Percentiles rank a stretch among this genome's conserved stretches.
Evolutionary conservation across 2,113 vertebrate genomes (phyloP).

Genomic region (Myrmecophaga tridactyla): DNA sequence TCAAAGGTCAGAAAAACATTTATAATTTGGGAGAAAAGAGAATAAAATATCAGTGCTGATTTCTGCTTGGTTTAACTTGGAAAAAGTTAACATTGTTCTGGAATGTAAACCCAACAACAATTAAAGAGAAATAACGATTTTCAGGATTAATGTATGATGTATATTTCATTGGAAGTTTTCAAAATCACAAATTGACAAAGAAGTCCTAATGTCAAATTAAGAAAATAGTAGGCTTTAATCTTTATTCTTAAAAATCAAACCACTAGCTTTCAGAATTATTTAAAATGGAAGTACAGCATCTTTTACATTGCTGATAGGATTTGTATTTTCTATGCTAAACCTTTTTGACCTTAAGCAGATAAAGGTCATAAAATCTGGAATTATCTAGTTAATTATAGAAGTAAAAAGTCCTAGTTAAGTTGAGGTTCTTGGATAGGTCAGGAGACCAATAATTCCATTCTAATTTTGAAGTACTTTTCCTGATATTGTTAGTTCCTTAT

Average conservation of each 20-base stretch:
- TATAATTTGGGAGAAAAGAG: constrained; percentile 9
- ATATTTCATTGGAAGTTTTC: constrained; percentile 1
- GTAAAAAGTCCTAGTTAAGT: not conserved
- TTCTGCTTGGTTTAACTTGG: not conserved
- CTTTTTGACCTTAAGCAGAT: not conserved
- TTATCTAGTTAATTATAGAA: not conserved
- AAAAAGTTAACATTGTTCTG: constrained; percentile 11
- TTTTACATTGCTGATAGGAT: not conserved
- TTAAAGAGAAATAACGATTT: constrained; percentile 5
- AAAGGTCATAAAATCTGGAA: not conserved
- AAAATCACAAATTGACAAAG: not conserved
- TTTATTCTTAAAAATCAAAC: not conserved
- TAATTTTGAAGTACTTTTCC: not conserved
- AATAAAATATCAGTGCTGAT: constrained; percentile 43
- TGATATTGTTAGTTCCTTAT: not conserved
- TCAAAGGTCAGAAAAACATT: constrained; percentile 82
- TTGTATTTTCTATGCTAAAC: not conserved
- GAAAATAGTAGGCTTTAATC: not conserved
- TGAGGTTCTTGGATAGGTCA: not conserved
- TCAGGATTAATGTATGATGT: not conserved
- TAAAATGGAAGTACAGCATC: not conserved
- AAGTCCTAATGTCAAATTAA: not conserved
- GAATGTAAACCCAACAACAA: constrained; percentile 7
- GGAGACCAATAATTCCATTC: not conserved
- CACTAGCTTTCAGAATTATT: not conserved